These are phyloP conservation scores for Atta cephalotes DNA, from an alignment of 1,140 invertebrate species.

Conservation along the genomic window DNA sequence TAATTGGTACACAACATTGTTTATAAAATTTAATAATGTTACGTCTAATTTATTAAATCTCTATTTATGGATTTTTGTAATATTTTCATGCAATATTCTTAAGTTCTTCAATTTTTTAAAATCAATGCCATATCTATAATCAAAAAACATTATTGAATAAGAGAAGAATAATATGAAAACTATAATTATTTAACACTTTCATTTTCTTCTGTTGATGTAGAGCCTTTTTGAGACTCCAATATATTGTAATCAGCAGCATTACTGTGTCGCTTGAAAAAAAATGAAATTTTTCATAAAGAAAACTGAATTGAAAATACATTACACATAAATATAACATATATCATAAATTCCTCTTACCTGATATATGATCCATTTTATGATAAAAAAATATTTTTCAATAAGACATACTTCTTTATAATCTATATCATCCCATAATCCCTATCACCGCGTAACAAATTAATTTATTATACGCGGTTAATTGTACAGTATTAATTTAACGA, in stretches of 20 bases:
- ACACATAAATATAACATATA: no score
- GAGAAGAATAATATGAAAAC: background rate
- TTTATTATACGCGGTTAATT: slow-evolving; percentile 32
- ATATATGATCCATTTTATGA: no score
- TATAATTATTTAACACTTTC: no score
- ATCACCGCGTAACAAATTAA: slow-evolving; percentile 20
- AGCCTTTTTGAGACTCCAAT: no score
- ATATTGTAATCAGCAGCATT: no score
- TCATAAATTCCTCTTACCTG: no score
- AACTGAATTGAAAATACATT: no score
- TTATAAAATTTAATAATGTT: background rate
- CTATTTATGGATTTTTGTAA: background rate
- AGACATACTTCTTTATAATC: no score
- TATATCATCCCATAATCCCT: background rate
- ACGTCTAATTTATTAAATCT: background rate
- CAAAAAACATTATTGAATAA: background rate
- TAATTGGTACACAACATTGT: background rate
- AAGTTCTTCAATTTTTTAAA: slow-evolving; percentile 3
- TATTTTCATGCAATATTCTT: background rate
- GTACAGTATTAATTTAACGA: background rate
- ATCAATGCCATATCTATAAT: background rate
- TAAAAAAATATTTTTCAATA: no score
- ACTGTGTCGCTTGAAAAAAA: no score
- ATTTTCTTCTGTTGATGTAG: no score
- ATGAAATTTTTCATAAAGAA: no score